These are phyloP conservation scores for Aramus guarauna DNA, from an alignment of 2,113 vertebrate genomes.

Conservation along the genomic window DNA sequence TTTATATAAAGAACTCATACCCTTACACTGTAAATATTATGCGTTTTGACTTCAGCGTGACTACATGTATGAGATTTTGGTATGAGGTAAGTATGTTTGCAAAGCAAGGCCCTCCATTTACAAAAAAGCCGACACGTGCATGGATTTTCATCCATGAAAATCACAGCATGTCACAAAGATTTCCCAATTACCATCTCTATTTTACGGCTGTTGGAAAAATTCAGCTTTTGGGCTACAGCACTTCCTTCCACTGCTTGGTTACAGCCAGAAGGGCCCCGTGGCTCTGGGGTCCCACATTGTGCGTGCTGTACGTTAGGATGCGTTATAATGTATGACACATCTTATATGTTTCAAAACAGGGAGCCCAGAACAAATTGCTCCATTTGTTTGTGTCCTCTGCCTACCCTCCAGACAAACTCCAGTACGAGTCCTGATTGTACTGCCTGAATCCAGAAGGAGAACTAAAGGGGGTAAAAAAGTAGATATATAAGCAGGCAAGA, in stretches of 20 bases:
- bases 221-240: not conserved
- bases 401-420: not conserved
- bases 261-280: not conserved
- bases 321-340: not conserved
- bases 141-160: not conserved
- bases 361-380: not conserved
- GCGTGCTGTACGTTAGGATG: not conserved
- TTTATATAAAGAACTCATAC: not conserved
- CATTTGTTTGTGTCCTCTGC: not conserved
- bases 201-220: not conserved
- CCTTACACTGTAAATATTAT: not conserved
- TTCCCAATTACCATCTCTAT: not conserved
- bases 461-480: not conserved
- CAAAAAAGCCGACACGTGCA: not conserved
- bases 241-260: not conserved
- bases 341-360: not conserved
- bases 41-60: not conserved
- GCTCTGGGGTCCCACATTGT: not conserved
- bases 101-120: not conserved
- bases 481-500: not conserved
- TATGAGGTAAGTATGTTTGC: not conserved
- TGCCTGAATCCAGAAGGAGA: not conserved
- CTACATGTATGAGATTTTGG: not conserved
- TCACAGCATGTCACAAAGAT: not conserved
- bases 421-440: not conserved